Evolutionary conservation across 2,888 invertebrate species (phyloP).

Genomic region (Tigriopus californicus): DNA sequence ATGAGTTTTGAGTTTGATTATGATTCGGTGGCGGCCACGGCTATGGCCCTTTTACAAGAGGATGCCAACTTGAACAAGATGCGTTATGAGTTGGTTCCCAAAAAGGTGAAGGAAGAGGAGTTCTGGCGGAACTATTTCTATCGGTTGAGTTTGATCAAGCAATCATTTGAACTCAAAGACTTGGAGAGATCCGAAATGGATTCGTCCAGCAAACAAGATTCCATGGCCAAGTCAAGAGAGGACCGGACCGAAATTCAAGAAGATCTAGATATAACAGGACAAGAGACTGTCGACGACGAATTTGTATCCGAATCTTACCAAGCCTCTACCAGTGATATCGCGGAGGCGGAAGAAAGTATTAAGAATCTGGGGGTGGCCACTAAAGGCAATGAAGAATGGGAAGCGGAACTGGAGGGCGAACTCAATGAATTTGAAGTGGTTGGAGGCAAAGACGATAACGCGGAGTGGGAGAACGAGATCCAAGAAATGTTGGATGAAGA

Average conservation of each 20-base stretch:
- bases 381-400: slow-evolving; percentile 63
- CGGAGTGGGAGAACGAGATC: slow-evolving; percentile 48
- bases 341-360: slow-evolving; percentile 55
- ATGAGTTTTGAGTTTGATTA: slow-evolving; percentile 91
- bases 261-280: neutral
- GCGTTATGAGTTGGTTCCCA: slow-evolving; percentile 97
- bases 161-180: slow-evolving; percentile 61
- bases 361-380: slow-evolving; percentile 46
- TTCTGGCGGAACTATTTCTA: slow-evolving; percentile 99
- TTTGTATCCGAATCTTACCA: slow-evolving; percentile 57
- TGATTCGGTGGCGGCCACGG: slow-evolving; percentile 75
- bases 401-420: slow-evolving; percentile 84
- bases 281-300: slow-evolving; percentile 33
- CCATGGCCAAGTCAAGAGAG: too few species aligned
- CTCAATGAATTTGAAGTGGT: slow-evolving; percentile 88
- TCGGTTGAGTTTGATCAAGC: slow-evolving; percentile 91
- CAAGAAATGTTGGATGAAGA: slow-evolving; percentile 51
- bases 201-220: too few species aligned
- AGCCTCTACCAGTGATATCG: slow-evolving; percentile 43
- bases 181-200: neutral
- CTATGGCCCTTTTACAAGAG: slow-evolving; percentile 79
- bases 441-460: slow-evolving; percentile 30
- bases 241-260: too few species aligned
- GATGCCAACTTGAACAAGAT: slow-evolving; percentile 92
- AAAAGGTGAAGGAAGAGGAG: slow-evolving; percentile 94